Conservation (phyloP, 2,888 invertebrate genomes). For the Cryptus viduatorius region DNA sequence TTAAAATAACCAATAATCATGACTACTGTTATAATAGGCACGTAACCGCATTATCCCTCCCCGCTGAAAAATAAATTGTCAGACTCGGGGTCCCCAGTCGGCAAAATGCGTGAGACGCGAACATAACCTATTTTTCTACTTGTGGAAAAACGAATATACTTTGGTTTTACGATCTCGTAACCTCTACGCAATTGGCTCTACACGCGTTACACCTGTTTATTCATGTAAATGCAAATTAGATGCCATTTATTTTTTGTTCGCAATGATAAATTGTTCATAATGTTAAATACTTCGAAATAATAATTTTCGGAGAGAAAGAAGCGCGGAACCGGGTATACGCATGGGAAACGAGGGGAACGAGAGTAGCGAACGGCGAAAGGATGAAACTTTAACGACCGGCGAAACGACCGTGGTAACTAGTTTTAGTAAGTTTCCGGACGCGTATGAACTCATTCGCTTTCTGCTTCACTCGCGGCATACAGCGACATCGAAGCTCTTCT, state of each 20-base stretch:
- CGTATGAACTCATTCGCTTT: conserved; percentile 49
- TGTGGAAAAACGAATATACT: too few relatives aligned
- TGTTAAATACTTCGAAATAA: neutral
- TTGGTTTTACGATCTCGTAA: neutral
- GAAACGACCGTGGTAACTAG: conserved; percentile 56
- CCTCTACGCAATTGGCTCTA: neutral
- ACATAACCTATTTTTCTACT: too few relatives aligned
- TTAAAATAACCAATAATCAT: too few relatives aligned
- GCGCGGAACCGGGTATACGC: conserved; percentile 9
- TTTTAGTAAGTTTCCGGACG: conserved; percentile 55
- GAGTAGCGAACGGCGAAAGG: neutral
- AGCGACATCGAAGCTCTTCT: neutral
- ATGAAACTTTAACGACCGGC: conserved; percentile 62
- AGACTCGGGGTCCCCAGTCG: too few relatives aligned
- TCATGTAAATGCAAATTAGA: neutral
- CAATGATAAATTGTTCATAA: neutral
- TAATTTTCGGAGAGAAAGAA: conserved; percentile 40
- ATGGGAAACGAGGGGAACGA: neutral
- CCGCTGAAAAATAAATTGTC: too few relatives aligned
- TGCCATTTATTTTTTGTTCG: neutral
- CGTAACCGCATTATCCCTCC: too few relatives aligned
- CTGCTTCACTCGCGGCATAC: neutral
- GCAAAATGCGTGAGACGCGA: too few relatives aligned
- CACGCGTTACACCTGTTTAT: neutral
- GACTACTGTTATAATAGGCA: too few relatives aligned